A percentile compares a stretch with the other conserved stretches of the same genome.
Conservation (phyloP, 2,797 vertebrate species). For the Sebastolobus altivelis region DNA sequence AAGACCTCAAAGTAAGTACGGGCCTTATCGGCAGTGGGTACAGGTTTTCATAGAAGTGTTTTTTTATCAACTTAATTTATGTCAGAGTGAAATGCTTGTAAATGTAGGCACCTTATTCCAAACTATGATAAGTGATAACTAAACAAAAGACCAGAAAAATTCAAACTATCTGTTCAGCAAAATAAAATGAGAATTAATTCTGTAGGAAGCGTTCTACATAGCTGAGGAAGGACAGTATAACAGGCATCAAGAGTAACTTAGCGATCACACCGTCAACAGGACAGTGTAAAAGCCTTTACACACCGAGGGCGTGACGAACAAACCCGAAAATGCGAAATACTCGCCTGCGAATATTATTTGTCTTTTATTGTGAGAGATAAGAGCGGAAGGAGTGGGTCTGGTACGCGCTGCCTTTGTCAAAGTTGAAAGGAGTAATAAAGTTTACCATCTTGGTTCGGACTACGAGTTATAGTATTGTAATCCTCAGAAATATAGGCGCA, state of each 20-base stretch:
- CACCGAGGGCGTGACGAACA: too few relatives aligned
- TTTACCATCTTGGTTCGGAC: too few relatives aligned
- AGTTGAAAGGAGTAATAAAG: too few relatives aligned
- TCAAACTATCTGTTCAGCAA: background rate
- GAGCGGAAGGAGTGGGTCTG: too few relatives aligned
- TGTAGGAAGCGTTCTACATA: background rate
- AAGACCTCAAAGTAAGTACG: conserved; percentile 76
- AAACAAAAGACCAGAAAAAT: conserved; percentile 1
- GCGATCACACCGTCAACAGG: background rate
- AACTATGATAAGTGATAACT: background rate
- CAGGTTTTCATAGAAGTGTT: background rate
- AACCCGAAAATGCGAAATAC: too few relatives aligned
- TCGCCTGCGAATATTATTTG: too few relatives aligned
- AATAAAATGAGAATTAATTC: background rate
- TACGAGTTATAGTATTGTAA: too few relatives aligned
- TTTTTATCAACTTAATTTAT: background rate
- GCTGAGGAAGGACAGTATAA: background rate
- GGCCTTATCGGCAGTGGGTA: too few relatives aligned
- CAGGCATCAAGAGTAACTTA: background rate
- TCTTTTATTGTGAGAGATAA: too few relatives aligned
- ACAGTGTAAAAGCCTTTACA: background rate
- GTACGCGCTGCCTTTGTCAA: too few relatives aligned
- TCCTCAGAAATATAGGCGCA: too few relatives aligned
- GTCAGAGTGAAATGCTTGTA: background rate
- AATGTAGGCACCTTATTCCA: background rate